Base-by-base conservation (phyloP, 2,797 vertebrate species). In the Gallinago stenura region DNA sequence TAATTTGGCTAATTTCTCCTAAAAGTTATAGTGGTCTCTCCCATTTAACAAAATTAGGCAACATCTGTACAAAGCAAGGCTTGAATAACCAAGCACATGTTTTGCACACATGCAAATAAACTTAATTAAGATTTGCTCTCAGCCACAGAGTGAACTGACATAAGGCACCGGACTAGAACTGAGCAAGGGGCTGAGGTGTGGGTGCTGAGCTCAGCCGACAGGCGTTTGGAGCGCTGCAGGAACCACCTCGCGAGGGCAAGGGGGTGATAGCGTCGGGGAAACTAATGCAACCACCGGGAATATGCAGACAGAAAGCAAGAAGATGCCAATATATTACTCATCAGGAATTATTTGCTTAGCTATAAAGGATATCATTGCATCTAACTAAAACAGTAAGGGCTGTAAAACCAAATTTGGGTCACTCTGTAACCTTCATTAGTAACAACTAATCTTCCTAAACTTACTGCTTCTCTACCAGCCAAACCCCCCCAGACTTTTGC, bases 71-170 rank as follows among this genome's bases (percentile, higher is more conserved):
- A 56, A 88, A 84, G 33, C 60, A 87, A 84, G 68, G 70, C 93
- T 94, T 89, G 64, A 82, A 90, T 73, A 88, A 66, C 35, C 75
- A 94, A 87, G 31, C 86, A 77, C 87, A 91, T 91, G 88, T 95
- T 96, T 96, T 93, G 70, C 56, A 87, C 66, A 72, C 66, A 76
- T 84, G 86, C 54, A 87, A 91, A 90, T 91, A 94, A 91, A 88
- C 37, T 87, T 93, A 87, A 94, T 95, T 90, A 93, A 68, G 80
- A 84, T 45, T 53, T 87, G 31, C 46, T 56, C 39, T 90, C 85
- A 77, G 45, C 84, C 70, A 57, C 9, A 82, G 46, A 76, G 51
- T 66, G 89, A 96, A 45, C 16, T 91, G 85, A 60, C 70, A 73
- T 22, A 39, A 85, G 88, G 72, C 33, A 39, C 9, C 82, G 90